Conservation (phyloP, 2,888 invertebrate species). For the Lordiphosa fenestrarum region DNA sequence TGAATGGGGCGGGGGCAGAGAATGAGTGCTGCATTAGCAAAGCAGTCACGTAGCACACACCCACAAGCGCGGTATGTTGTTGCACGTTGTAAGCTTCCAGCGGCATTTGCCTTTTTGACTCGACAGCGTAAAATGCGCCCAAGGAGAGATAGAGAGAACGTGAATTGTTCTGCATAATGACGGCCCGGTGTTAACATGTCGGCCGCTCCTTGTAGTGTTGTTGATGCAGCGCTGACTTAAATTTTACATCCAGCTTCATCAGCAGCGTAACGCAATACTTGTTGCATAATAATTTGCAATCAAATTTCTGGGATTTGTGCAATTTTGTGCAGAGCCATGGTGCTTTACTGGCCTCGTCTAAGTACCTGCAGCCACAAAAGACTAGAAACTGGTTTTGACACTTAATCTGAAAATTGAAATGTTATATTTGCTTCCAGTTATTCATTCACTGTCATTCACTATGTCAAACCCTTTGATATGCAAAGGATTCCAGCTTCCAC, state of each 20-base stretch:
- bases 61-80: slow-evolving; percentile 14
- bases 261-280: slow-evolving; percentile 8
- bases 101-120: slow-evolving; percentile 49
- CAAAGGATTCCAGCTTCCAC: no score
- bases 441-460: no score
- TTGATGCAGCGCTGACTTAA: slow-evolving; percentile 17
- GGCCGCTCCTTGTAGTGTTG: background rate
- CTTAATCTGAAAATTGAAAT: no score
- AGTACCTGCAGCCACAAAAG: no score
- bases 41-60: slow-evolving; percentile 52
- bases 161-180: slow-evolving; percentile 36
- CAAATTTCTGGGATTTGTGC: background rate
- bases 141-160: slow-evolving; percentile 21
- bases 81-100: slow-evolving; percentile 49
- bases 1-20: background rate
- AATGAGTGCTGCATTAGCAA: slow-evolving; percentile 21
- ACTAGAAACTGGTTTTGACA: no score
- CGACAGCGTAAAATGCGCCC: slow-evolving; percentile 49
- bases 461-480: no score
- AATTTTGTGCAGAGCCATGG: no score
- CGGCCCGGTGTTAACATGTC: slow-evolving; percentile 51
- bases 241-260: slow-evolving; percentile 16
- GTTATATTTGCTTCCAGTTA: no score
- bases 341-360: no score
- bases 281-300: slow-evolving; percentile 20